A percentile compares a stretch with the other conserved stretches of the same genome.
Conservation (phyloP, 2,888 invertebrate species). For the Ophioninae sp. region DNA sequence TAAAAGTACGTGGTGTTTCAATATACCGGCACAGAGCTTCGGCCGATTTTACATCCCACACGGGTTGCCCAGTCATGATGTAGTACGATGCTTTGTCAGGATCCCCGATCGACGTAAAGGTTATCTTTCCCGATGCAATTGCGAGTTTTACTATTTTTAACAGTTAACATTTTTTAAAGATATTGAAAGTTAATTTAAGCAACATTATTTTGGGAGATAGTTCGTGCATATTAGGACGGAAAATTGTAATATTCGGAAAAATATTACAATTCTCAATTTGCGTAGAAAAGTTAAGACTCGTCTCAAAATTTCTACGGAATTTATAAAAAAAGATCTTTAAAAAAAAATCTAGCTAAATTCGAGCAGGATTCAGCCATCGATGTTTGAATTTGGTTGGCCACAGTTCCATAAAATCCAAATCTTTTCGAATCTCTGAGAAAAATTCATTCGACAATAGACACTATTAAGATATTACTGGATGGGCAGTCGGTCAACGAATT, state of each 20-base stretch:
- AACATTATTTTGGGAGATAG: not conserved
- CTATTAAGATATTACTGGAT: too few species aligned
- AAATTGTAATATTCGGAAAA: not conserved
- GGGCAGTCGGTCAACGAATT: too few species aligned
- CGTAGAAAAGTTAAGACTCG: too few species aligned
- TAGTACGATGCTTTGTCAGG: constrained; percentile 82
- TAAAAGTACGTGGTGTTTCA: not conserved
- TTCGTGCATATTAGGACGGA: constrained; percentile 10
- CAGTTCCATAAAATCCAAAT: too few species aligned
- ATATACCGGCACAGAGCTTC: constrained; percentile 75
- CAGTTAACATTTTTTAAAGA: not conserved
- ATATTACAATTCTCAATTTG: too few species aligned
- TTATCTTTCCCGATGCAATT: constrained; percentile 84
- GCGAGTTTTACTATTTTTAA: constrained; percentile 84
- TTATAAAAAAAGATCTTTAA: too few species aligned
- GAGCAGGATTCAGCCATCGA: too few species aligned
- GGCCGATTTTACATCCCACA: constrained; percentile 83
- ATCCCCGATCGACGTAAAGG: constrained; percentile 84
- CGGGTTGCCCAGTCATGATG: constrained; percentile 84
- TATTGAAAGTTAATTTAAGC: not conserved
- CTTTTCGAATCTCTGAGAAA: too few species aligned
- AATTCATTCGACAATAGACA: too few species aligned
- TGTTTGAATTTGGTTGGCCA: too few species aligned
- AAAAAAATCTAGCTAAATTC: too few species aligned
- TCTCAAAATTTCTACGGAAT: too few species aligned